These are phyloP conservation scores for Oceanites oceanicus DNA, from an alignment of 2,113 vertebrate genomes.

Conservation along the genomic window DNA sequence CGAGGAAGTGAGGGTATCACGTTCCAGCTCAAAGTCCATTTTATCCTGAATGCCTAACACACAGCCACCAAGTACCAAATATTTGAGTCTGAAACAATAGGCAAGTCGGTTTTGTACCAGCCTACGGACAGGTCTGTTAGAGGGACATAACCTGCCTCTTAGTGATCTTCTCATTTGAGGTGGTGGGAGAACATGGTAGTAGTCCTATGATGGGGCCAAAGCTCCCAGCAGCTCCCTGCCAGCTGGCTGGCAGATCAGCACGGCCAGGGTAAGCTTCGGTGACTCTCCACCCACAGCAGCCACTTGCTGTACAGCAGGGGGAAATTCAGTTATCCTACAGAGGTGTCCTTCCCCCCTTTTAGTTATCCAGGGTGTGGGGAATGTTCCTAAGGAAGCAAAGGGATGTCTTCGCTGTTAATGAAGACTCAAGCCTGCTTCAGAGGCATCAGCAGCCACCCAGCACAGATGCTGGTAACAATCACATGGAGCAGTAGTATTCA, in stretches of 20 bases:
- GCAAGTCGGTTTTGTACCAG: background rate
- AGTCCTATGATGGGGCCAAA: background rate
- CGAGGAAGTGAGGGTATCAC: background rate
- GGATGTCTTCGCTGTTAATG: background rate
- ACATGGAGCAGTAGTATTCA: background rate
- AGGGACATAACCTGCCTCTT: background rate
- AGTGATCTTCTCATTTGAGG: background rate
- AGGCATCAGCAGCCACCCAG: background rate
- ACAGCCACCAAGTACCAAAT: background rate
- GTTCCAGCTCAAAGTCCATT: slow-evolving; percentile 15
- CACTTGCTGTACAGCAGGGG: background rate
- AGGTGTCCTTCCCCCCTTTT: background rate
- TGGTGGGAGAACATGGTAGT: background rate
- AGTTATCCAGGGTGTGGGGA: background rate
- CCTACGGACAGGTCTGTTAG: rapidly evolving
- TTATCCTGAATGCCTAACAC: background rate
- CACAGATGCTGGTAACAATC: background rate
- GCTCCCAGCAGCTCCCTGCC: background rate
- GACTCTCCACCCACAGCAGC: background rate
- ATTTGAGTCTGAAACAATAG: slow-evolving; percentile 26
- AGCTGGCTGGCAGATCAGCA: background rate
- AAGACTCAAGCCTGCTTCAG: background rate
- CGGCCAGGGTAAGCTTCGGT: background rate
- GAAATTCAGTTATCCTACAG: background rate
- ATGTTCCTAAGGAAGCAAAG: background rate